A percentile compares a stretch with the other conserved stretches of the same genome.
These are phyloP conservation scores for Akabosia matsudoensis DNA, from an alignment of 1,140 invertebrate genomes.

Conservation along the genomic window DNA sequence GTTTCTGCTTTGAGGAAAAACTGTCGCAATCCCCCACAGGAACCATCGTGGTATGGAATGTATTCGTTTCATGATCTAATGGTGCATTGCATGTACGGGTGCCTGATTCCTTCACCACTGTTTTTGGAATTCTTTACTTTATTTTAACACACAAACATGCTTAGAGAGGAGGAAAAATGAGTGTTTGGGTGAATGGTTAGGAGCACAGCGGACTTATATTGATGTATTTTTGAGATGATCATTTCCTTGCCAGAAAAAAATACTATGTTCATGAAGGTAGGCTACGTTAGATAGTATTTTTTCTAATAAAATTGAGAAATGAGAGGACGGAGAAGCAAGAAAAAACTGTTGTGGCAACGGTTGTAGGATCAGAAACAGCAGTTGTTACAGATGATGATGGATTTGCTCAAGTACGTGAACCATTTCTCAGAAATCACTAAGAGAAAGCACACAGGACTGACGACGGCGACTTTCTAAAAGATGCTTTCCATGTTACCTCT, in stretches of 20 bases:
- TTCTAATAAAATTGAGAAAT: neutral
- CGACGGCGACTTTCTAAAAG: neutral
- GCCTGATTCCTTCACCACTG: neutral
- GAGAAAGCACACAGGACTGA: neutral
- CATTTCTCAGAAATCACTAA: neutral
- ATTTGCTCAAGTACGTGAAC: neutral
- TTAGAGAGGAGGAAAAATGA: neutral
- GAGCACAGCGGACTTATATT: neutral
- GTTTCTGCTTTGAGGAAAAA: neutral
- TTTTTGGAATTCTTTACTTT: neutral
- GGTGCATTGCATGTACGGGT: neutral
- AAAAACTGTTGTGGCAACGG: neutral
- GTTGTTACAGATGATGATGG: conserved; percentile 14
- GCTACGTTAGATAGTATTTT: neutral
- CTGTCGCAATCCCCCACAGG: neutral
- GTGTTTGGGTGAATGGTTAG: neutral
- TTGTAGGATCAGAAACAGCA: neutral
- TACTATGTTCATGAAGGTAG: neutral
- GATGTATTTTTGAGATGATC: conserved; percentile 24
- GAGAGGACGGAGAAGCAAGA: neutral
- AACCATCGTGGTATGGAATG: neutral
- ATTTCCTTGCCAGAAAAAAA: neutral
- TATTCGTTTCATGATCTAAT: neutral
- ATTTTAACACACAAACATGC: neutral
- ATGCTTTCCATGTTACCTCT: no score